These are phyloP conservation scores for Campoletis raptor DNA, from an alignment of 2,888 invertebrate genomes.

Conservation along the genomic window DNA sequence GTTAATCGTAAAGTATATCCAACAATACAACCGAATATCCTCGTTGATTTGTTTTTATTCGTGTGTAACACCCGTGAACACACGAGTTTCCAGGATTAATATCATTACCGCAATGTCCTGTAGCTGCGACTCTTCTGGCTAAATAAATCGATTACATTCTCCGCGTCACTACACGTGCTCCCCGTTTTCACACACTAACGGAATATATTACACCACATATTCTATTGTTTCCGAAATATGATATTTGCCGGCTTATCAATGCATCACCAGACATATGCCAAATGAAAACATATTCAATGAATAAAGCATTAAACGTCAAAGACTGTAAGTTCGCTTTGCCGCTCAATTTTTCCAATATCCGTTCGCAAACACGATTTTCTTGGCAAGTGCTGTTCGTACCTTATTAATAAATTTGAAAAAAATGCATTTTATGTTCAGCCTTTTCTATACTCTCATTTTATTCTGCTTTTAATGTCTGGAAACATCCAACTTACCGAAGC, in stretches of 20 bases:
- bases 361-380: neutral
- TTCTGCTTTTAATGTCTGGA: neutral
- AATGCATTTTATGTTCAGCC: neutral
- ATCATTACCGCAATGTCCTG: constrained; percentile 38
- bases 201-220: neutral
- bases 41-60: constrained; percentile 36
- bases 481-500: constrained; percentile 14
- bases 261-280: constrained; percentile 4
- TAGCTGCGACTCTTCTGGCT: constrained; percentile 24
- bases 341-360: constrained; percentile 4
- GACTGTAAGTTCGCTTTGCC: neutral
- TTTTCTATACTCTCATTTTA: neutral
- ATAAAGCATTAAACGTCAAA: constrained; percentile 33
- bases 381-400: neutral
- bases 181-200: constrained; percentile 11
- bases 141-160: constrained; percentile 48
- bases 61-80: constrained; percentile 17
- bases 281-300: constrained; percentile 21
- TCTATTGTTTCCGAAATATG: constrained; percentile 39
- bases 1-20: constrained; percentile 9
- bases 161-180: neutral
- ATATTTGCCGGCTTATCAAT: constrained; percentile 31
- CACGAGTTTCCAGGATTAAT: constrained; percentile 21
- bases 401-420: neutral
- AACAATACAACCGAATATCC: neutral